Base-by-base conservation (phyloP, 2,888 invertebrate genomes). In the Colletes collaris region DNA sequence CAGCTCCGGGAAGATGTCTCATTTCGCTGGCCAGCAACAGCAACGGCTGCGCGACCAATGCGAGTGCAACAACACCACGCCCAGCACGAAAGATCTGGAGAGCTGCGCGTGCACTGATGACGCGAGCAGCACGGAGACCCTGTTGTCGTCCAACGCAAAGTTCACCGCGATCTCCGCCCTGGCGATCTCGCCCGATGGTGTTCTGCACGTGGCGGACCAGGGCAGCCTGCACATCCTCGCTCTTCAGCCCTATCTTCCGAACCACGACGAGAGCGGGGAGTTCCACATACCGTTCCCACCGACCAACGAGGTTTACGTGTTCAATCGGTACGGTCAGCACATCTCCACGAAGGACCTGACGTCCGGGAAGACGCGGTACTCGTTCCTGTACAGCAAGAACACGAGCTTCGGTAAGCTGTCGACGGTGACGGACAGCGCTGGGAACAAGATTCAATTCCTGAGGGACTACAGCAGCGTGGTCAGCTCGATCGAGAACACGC, bases 301-400 rank as follows among this genome's bases (percentile, higher is more conserved):
- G 11, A 97, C 98, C 0, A 97, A 98, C 85, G 99, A 99, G 94
- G 95, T 98, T 79, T 98, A 98, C 91, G 97, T 98, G 0, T 98
- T 98, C 93, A 98, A 98, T 93, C 95, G 97, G 97, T 98, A 98
- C 91, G 99, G 99, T 0, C 99, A 99, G 92, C 99, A 99, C 93
- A 97, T 98, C 40, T 97, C 97, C 40, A 99, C 99, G 2, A 97
- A 97, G 92, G 98, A 99, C 93, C 94, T 99, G 76, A 97, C 99
- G 62, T 99, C 99, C n/a, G 98, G 97, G 63, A 97, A 98, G 93
- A 97, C 97, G 5, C 95, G 98, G 92, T 99, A 99, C 93, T 97
- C 98, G 63, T 99, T 99, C 94, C 95, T 98, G 37, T 99, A 99
- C 94, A 98, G 98, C 63, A 99, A 99, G 91, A 98, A 98, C 92